phyloP scores from a whole-genome alignment of 2,888 invertebrate genomes.

The Acanthoscelides obtectus region DNA sequence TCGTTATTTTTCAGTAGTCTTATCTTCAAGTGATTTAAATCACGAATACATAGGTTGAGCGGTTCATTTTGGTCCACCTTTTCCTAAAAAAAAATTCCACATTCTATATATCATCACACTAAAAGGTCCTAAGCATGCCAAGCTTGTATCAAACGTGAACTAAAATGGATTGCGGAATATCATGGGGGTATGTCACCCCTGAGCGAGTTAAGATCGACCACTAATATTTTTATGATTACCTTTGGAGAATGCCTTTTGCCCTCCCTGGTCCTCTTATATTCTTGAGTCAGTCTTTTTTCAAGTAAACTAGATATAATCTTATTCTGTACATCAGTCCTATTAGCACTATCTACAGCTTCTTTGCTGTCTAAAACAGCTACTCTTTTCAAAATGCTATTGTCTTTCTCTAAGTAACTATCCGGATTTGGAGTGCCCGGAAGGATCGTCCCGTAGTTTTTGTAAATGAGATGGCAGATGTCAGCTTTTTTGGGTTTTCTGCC shows the following conservation, averaged over 20 bases:
- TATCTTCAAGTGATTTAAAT: constrained; percentile 65
- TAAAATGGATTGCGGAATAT: neutral
- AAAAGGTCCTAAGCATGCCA: no score
- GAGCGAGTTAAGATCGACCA: neutral
- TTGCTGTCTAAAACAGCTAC: constrained; percentile 25
- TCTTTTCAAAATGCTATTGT: constrained; percentile 24
- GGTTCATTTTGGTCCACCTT: constrained; percentile 61
- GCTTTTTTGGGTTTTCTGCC: constrained; percentile 89
- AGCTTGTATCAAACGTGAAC: no score
- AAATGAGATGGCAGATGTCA: constrained; percentile 86
- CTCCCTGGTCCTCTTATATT: constrained; percentile 51
- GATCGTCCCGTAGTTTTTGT: constrained; percentile 87
- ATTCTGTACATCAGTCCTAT: constrained; percentile 63
- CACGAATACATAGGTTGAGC: constrained; percentile 77
- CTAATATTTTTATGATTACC: constrained; percentile 6
- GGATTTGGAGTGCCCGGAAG: constrained; percentile 68
- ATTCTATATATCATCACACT: no score
- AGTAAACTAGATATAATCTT: constrained; percentile 65
- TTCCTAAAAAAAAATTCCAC: constrained; percentile 12
- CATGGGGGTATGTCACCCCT: neutral
- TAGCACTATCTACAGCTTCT: constrained; percentile 16
- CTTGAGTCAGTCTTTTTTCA: constrained; percentile 66
- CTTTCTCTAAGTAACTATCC: constrained; percentile 50
- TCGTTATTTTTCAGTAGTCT: constrained; percentile 57
- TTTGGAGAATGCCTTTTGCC: constrained; percentile 7